Base-by-base conservation (phyloP, 2,113 vertebrate genomes). In the Cinclus cinclus region DNA sequence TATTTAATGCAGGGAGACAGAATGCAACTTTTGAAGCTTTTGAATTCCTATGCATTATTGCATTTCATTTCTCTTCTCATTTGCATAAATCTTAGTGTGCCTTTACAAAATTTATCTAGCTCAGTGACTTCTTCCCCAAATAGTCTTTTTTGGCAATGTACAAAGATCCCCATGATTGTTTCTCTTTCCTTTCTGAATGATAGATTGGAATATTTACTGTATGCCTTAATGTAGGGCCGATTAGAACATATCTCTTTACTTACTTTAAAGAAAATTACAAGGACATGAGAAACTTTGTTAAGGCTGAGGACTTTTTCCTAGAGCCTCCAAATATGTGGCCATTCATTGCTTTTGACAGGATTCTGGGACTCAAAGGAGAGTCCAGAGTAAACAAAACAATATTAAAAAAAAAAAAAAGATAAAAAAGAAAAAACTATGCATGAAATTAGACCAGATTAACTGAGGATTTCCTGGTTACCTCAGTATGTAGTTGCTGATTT, bases 61-160 rank as follows among this genome's bases (percentile, higher is more conserved):
- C 5, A 20, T 68, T 90, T 82, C 2, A n/a, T 76, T 83, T 65
- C 5, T 80, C 3, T 87, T 53, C 18, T 83, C 30, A 59, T 42
- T 83, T 42, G 44, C 0, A 0, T 18, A 41, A 55, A n/a, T 58
- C 12, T 3, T 22, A 14, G 5, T 2, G 3, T 83, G 23, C 6
- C 27, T 89, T 63, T 56, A 41, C 8, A 55, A 14, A 47, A 69
- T 52, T 76, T 69, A 53, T 1, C 9, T 68, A 79, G 7, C 6
- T 76, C 23, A 69, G 16, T 53, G 42, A 60, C 41, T 25, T 46
- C 46, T 78, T 92, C 53, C 58, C 79, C 70, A 62, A 47, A 71
- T 1, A n/a, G 6, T 35, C 20, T 53, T 86, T 86, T 77, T 53
- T 59, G 31, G 7, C 30, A 62, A 4, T 31, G 79, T 67, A 22